Evolutionary conservation across 2,797 vertebrate species (phyloP).

Genomic region (Moxostoma hubbsi): DNA sequence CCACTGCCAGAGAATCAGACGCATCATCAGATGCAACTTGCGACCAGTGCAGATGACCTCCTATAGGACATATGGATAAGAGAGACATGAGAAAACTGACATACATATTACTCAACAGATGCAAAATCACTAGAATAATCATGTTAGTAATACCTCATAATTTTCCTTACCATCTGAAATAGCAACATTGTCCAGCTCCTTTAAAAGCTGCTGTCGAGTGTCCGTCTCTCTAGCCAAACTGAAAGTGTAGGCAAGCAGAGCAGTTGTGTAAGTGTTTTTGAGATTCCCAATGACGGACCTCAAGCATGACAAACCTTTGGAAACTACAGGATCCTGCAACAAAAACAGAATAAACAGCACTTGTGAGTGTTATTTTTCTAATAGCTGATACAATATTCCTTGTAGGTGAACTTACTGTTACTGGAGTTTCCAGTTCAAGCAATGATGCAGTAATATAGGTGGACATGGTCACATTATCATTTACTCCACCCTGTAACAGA

Average conservation of each 20-base stretch:
- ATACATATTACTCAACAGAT: too few relatives aligned
- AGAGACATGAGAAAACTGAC: not conserved
- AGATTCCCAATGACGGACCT: conserved; percentile 55
- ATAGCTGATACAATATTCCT: not conserved
- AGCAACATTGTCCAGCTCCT: conserved; percentile 64
- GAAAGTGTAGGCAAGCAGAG: conserved; percentile 82
- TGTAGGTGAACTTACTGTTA: conserved; percentile 59
- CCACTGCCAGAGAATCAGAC: conserved; percentile 78
- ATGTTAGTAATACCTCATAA: not conserved
- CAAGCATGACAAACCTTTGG: conserved; percentile 75
- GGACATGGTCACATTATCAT: conserved; percentile 74
- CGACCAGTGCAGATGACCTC: conserved; percentile 69
- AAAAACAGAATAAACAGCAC: not conserved
- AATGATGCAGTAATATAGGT: conserved; percentile 73
- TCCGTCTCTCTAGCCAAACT: conserved; percentile 76
- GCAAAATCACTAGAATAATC: not conserved
- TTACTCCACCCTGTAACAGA: conserved; percentile 72
- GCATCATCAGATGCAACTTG: conserved; percentile 52
- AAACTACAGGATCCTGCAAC: conserved; percentile 68
- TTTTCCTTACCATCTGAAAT: conserved; percentile 64
- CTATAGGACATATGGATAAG: conserved; percentile 56
- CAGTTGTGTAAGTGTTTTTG: conserved; percentile 74
- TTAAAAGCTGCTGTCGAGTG: conserved; percentile 65
- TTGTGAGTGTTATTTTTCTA: not conserved
- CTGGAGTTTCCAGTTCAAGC: conserved; percentile 66